Conservation (phyloP, 2,797 vertebrate species). For the Orestias chungarensis region DNA sequence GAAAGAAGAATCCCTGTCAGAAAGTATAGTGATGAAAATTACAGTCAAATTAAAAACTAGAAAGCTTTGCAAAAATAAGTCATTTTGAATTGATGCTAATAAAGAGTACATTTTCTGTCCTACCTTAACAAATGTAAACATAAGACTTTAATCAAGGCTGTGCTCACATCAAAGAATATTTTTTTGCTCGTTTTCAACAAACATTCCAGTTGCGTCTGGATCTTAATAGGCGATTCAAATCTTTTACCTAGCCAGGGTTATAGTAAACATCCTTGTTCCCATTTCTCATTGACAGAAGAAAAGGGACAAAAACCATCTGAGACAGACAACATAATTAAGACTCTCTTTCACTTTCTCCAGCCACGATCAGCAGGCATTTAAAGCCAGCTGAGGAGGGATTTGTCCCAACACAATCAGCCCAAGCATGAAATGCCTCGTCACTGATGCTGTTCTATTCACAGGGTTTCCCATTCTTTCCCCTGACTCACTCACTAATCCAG, state of each 20-base stretch:
- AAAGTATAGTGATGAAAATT: neutral
- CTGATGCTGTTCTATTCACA: slow-evolving; percentile 59
- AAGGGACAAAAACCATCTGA: neutral
- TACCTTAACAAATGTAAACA: neutral
- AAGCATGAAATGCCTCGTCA: slow-evolving; percentile 50
- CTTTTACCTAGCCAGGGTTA: neutral
- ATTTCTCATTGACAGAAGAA: neutral
- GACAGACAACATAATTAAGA: slow-evolving; percentile 1
- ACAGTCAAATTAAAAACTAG: neutral
- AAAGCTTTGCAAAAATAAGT: too few species aligned
- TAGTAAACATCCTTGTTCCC: neutral
- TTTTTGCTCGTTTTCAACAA: neutral
- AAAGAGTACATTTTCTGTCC: neutral
- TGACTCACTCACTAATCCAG: slow-evolving; percentile 63
- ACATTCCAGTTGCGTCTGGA: neutral
- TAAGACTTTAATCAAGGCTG: neutral
- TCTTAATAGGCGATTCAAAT: too few species aligned
- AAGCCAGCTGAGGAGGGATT: slow-evolving; percentile 65
- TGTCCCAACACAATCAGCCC: slow-evolving; percentile 66
- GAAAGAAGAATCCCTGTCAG: neutral
- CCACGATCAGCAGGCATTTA: slow-evolving; percentile 34
- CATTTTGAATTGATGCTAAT: neutral
- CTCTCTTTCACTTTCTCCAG: slow-evolving; percentile 21
- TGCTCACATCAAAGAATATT: neutral
- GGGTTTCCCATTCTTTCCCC: slow-evolving; percentile 60